Base-by-base conservation (phyloP, 2,797 vertebrate genomes). In the Nothura maculosa region DNA sequence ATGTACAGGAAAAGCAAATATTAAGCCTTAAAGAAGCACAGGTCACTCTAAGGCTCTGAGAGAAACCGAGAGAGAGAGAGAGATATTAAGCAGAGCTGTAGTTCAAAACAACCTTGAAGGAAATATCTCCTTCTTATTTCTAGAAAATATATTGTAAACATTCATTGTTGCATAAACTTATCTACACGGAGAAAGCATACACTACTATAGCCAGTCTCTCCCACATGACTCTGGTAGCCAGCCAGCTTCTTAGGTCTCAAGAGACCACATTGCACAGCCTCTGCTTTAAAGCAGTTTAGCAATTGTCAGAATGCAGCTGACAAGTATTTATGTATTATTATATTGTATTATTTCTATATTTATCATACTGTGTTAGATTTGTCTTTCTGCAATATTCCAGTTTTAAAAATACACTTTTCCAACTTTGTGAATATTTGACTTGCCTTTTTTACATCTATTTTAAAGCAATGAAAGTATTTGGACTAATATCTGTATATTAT, bases 371-470 rank as follows among this genome's bases (percentile, higher is more conserved):
- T 20, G 55, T 28, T 58, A 28, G 40, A 21, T 89, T 88, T 55
- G 52, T 8, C 3, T 75, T 83, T 79, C 20, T 34, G 9, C 68
- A 9, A 36, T 52, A 54, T 61, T 84, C 62, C 22, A 63, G 7
- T 15, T 89, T 74, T 28, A 28, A 58, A 89, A 75, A 66, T 9
- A 32, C 22, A 30, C 14, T 4, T 8, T 87, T 84, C 81, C n/a
- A 70, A 34, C 61, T 24, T 22, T 40, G 25, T 6, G 81, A 28
- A 4, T 6, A 36, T 81, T 69, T 91, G 16, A 55, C 10, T 68
- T 81, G 40, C 10, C 6, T 94, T 74, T 22, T 63, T 90, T 52
- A 38, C 38, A 73, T 79, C 79, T 72, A 42, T 94, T 94, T 90
- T 85, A 52, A 74, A 91, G 63, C 14, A 1, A 62, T 14, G 25